These are phyloP conservation scores for Polietes domitor DNA, from an alignment of 2,888 invertebrate species.

Conservation along the genomic window DNA sequence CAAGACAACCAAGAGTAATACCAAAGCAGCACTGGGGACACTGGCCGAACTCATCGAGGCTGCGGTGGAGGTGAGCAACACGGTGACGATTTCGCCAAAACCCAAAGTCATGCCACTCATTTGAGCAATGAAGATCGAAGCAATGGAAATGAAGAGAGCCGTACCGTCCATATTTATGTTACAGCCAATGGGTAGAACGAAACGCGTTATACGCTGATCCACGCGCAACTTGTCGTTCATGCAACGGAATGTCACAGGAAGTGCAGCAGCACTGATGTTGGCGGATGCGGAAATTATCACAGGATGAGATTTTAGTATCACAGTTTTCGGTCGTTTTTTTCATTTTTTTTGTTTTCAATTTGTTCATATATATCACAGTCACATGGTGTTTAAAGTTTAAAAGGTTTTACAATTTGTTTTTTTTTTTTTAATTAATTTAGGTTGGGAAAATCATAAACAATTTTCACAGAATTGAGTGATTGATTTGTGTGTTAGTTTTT, in stretches of 20 bases:
- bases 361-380: conserved; percentile 59
- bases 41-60: conserved; percentile 94
- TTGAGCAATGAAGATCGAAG: conserved; percentile 92
- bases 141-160: conserved; percentile 92
- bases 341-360: conserved; percentile 44
- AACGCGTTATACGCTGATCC: conserved; percentile 91
- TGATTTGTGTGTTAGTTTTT: conserved; percentile 49
- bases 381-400: conserved; percentile 58
- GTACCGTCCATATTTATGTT: conserved; percentile 97
- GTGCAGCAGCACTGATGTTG: conserved; percentile 88
- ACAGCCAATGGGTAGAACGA: conserved; percentile 94
- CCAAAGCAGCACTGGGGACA: conserved; percentile 92
- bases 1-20: conserved; percentile 89
- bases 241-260: conserved; percentile 92
- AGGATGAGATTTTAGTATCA: conserved; percentile 58
- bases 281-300: conserved; percentile 52
- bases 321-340: conserved; percentile 49
- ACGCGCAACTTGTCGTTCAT: conserved; percentile 92
- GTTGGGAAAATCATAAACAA: conserved; percentile 60
- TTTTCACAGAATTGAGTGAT: conserved; percentile 53
- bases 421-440: conserved; percentile 49
- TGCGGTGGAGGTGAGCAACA: conserved; percentile 91
- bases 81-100: conserved; percentile 92
- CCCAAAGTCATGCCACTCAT: conserved; percentile 91
- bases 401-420: conserved; percentile 51